Base-by-base conservation (phyloP, 2,888 invertebrate species). In the Eristalis pertinax region DNA sequence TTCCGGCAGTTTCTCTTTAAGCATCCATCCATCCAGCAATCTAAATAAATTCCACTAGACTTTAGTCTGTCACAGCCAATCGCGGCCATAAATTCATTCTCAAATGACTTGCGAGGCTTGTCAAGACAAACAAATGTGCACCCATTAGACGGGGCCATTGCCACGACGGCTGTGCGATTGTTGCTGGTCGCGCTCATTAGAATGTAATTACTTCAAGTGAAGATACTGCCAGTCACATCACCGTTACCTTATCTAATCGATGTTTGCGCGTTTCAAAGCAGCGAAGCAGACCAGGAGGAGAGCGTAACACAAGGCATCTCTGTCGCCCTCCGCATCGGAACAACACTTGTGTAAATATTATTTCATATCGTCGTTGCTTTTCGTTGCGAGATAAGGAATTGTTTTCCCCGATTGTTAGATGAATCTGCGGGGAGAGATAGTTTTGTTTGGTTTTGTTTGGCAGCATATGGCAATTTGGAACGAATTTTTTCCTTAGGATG, bases 291-390 rank as follows among this genome's bases (percentile, higher is more conserved):
- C 35, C 35, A 35, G 35, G 38, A 38, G 38, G 43, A 43, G 41
- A n/a, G 1, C 15, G 15, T 15, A 8, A 43, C 41, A 43, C 41
- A 43, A 4, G n/a, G 43, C 43, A 19, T 15, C 43, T n/a, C 50
- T 19, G 50, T 19, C 19, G 5, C 50, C 50, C 50, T 50, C 50
- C 60, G 41, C 35, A 15, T 19, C 26, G 69, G 11, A 60, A 72
- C 11, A 72, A 72, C 70, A 72, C 56, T 62, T 72, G 60, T 10
- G n/a, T 41, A 60, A 60, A 72, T 62, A 72, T 62, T 60, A 11
- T 26, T 26, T 41, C 19, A 35, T n/a, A 35, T 69, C 13, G n/a
- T 4, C 0, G 58, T 38, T 50, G 29, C n/a, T 19, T 50, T 69
- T 43, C 19, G 50, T n/a, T 50, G 19, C 8, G 50, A 50, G 50